Conservation (phyloP, 2,113 vertebrate species). For the Herpetotheres cachinnans region DNA sequence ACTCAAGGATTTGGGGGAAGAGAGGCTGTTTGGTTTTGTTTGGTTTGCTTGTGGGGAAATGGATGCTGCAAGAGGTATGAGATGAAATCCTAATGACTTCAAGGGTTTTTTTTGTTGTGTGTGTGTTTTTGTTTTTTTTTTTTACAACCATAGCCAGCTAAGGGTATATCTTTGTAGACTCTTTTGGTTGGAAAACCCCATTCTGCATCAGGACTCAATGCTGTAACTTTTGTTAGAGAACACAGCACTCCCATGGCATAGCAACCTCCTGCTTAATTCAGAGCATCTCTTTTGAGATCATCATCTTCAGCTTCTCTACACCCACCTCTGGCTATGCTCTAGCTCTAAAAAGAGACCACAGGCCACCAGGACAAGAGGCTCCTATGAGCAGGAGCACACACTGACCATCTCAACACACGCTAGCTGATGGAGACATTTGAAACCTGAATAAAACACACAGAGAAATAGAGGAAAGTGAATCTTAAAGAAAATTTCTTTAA, state of each 20-base stretch:
- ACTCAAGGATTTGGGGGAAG: not conserved
- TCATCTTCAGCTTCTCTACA: not conserved
- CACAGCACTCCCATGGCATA: not conserved
- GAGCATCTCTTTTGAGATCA: not conserved
- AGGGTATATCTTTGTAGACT: not conserved
- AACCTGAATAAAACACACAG: not conserved
- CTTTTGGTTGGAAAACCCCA: not conserved
- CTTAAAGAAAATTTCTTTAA: not conserved
- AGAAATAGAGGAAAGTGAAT: not conserved
- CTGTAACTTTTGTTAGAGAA: not conserved
- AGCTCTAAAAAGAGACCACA: not conserved
- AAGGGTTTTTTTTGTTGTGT: not conserved
- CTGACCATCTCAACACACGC: accelerated
- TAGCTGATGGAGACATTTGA: not conserved
- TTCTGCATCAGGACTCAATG: not conserved
- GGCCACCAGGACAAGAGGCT: not conserved
- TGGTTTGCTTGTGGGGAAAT: not conserved
- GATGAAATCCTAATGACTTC: not conserved
- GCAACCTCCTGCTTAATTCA: not conserved
- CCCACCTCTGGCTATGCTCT: not conserved
- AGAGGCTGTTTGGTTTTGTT: not conserved
- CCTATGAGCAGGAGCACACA: not conserved
- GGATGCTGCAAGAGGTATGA: not conserved
- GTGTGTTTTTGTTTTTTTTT: not conserved
- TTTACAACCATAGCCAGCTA: not conserved